These are phyloP conservation scores for Acleris cristana DNA, from an alignment of 2,888 invertebrate species.

Conservation along the genomic window DNA sequence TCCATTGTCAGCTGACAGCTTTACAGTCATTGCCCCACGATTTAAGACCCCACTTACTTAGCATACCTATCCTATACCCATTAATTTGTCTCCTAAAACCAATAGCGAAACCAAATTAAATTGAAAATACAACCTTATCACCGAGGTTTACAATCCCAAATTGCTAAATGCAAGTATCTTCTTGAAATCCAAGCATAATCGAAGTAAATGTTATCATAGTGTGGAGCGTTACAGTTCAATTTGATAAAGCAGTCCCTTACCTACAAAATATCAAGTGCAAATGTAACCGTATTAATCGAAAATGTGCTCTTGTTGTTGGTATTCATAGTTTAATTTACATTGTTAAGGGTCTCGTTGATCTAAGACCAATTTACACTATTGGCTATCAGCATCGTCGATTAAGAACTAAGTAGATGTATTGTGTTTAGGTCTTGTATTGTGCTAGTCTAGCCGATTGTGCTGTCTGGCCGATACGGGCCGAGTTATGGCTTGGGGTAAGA, in stretches of 20 bases:
- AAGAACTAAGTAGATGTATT: slow-evolving; percentile 42
- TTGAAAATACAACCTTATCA: not conserved
- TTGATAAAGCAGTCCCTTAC: not conserved
- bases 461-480: slow-evolving; percentile 48
- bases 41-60: slow-evolving; percentile 34
- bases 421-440: slow-evolving; percentile 34
- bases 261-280: no score
- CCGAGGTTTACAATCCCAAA: not conserved
- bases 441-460: slow-evolving; percentile 52
- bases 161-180: not conserved
- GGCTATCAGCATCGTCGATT: slow-evolving; percentile 59
- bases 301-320: not conserved
- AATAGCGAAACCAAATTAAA: not conserved
- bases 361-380: slow-evolving; percentile 35
- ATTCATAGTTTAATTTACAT: no score
- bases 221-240: not conserved
- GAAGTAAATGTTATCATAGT: not conserved
- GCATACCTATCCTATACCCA: slow-evolving; percentile 29
- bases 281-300: no score
- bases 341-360: not conserved
- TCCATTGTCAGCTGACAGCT: slow-evolving; percentile 28
- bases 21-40: slow-evolving; percentile 17
- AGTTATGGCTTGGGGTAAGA: slow-evolving; percentile 47
- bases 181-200: not conserved
- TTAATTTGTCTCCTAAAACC: slow-evolving; percentile 22